Percentiles rank a stretch among this genome's conserved stretches.
These are phyloP conservation scores for Agrypnia vestita DNA, from an alignment of 1,140 invertebrate species.

Conservation along the genomic window DNA sequence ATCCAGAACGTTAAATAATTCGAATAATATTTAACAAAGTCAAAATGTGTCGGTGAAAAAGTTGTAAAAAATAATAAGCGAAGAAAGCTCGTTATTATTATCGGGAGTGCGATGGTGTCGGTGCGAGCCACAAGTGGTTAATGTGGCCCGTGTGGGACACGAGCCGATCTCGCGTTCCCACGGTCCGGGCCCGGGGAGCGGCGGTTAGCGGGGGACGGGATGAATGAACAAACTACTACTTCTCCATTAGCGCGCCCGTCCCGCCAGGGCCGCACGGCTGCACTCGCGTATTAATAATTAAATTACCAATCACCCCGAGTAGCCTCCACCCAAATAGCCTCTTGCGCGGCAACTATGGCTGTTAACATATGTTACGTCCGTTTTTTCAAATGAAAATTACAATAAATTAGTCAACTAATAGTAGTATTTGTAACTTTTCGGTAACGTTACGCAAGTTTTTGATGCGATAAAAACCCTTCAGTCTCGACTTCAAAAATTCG, in stretches of 20 bases:
- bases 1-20: too few species aligned
- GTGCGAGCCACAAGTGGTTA: conserved; percentile 45
- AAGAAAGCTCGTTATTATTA: too few species aligned
- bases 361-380: neutral
- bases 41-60: too few species aligned
- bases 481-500: too few species aligned
- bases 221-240: conserved; percentile 49
- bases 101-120: neutral
- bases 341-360: neutral
- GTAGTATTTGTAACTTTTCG: neutral
- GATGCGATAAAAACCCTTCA: too few species aligned
- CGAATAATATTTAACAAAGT: too few species aligned
- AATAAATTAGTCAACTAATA: neutral
- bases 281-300: neutral
- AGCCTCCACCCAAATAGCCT: too few species aligned
- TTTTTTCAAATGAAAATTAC: neutral
- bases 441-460: too few species aligned
- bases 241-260: conserved; percentile 42
- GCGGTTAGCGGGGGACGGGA: conserved; percentile 32
- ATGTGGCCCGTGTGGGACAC: conserved; percentile 62
- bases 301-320: too few species aligned
- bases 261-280: conserved; percentile 1
- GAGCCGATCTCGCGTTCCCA: conserved; percentile 59
- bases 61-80: too few species aligned
- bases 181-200: conserved; percentile 50